phyloP scores from a whole-genome alignment of 2,113 vertebrate species.

The Mesoclemmys tuberculata region DNA sequence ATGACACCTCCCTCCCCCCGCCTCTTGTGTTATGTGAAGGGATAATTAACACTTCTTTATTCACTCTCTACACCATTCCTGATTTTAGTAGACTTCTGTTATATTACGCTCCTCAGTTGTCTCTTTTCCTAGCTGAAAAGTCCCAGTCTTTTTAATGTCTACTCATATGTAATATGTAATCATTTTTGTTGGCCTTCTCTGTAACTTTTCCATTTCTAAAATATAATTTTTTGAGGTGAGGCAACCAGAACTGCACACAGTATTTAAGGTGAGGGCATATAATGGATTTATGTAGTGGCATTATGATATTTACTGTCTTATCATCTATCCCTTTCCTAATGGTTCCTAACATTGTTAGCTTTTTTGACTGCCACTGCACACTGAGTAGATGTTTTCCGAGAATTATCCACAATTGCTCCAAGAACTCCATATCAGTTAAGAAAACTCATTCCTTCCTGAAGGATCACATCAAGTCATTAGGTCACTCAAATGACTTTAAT shows the following conservation, averaged over 20 bases:
- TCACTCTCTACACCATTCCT: neutral
- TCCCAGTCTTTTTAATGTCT: neutral
- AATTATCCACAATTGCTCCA: neutral
- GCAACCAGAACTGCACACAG: neutral
- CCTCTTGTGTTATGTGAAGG: neutral
- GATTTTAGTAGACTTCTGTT: neutral
- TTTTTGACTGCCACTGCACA: neutral
- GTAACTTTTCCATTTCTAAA: neutral
- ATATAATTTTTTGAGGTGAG: neutral
- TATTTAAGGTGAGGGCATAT: neutral
- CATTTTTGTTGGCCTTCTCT: neutral
- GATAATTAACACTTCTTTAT: neutral
- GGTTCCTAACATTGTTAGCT: neutral
- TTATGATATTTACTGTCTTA: neutral
- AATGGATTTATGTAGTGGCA: neutral
- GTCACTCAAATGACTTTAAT: neutral
- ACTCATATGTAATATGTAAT: neutral
- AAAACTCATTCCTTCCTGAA: neutral
- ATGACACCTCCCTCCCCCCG: no score
- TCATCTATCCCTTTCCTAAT: neutral
- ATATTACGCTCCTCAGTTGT: neutral
- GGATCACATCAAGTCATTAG: neutral
- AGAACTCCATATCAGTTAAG: neutral
- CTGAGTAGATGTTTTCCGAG: neutral
- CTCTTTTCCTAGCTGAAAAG: neutral